phyloP scores from a whole-genome alignment of 2,113 vertebrate species.

The Hirundichthys speculiger region DNA sequence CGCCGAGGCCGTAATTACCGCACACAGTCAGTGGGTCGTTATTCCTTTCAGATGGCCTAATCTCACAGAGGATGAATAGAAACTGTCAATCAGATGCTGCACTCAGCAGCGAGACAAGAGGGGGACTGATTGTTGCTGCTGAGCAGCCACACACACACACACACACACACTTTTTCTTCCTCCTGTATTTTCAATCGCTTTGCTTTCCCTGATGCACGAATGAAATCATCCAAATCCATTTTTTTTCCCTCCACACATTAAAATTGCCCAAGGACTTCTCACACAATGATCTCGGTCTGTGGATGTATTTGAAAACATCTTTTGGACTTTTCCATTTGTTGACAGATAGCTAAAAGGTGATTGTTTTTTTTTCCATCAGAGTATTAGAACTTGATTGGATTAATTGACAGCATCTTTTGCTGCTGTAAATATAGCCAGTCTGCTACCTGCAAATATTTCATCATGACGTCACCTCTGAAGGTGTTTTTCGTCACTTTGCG shows the following conservation, averaged over 20 bases:
- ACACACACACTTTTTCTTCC: slow-evolving; percentile 38
- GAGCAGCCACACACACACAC: slow-evolving; percentile 30
- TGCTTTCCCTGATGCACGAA: slow-evolving; percentile 33
- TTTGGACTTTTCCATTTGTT: too few relatives aligned
- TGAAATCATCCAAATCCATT: slow-evolving; percentile 29
- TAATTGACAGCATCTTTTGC: too few relatives aligned
- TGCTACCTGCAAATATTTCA: too few relatives aligned
- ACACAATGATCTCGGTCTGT: too few relatives aligned
- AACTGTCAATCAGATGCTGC: slow-evolving; percentile 78
- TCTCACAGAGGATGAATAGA: slow-evolving; percentile 78
- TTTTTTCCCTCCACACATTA: slow-evolving; percentile 9
- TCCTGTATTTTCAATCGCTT: slow-evolving; percentile 31
- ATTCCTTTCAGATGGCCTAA: slow-evolving; percentile 80
- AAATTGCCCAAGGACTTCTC: too few relatives aligned
- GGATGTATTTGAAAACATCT: too few relatives aligned
- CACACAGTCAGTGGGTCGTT: slow-evolving; percentile 74
- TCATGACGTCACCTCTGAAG: too few relatives aligned
- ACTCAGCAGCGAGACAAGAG: slow-evolving; percentile 78
- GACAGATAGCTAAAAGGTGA: too few relatives aligned
- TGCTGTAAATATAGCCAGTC: too few relatives aligned
- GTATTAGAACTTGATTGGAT: too few relatives aligned
- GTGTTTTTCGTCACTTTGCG: too few relatives aligned
- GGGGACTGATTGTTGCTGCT: slow-evolving; percentile 75
- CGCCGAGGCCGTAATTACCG: slow-evolving; percentile 74
- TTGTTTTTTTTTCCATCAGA: too few relatives aligned